A percentile compares a stretch with the other conserved stretches of the same genome.
Evolutionary conservation across 2,888 invertebrate species (phyloP).

Genomic region (Acrobasis repandana): DNA sequence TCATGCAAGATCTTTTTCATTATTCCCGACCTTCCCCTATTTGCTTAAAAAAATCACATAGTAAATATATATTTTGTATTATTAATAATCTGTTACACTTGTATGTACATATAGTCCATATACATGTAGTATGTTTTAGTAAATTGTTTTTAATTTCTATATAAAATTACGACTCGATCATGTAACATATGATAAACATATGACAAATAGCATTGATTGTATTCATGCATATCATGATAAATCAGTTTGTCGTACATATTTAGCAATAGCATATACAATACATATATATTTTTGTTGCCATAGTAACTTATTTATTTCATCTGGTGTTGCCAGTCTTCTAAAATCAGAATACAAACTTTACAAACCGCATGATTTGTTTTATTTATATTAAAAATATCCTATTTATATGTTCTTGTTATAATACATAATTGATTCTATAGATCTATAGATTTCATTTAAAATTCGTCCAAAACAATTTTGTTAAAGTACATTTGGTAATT

Average conservation of each 20-base stretch:
- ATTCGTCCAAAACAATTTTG: neutral
- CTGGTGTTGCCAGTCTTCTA: neutral
- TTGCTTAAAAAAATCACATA: too few species aligned
- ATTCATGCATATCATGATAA: conserved; percentile 15
- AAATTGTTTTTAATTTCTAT: neutral
- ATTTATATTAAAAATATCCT: neutral
- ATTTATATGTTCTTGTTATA: neutral
- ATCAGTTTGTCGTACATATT: conserved; percentile 22
- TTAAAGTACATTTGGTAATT: too few species aligned
- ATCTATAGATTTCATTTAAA: neutral
- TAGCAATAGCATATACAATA: conserved; percentile 29
- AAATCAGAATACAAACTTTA: neutral
- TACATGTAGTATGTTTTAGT: too few species aligned
- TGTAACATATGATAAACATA: neutral
- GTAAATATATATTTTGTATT: too few species aligned
- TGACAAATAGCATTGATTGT: neutral
- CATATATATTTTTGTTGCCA: conserved; percentile 9
- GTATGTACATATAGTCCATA: too few species aligned
- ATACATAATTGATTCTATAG: too few species aligned
- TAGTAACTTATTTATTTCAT: neutral
- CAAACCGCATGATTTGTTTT: neutral
- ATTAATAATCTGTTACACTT: too few species aligned
- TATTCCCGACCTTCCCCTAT: too few species aligned
- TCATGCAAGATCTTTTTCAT: too few species aligned
- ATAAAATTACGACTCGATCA: neutral